Evolutionary conservation across 2,888 invertebrate species (phyloP).

Genomic region (Xiphydria camelus): DNA sequence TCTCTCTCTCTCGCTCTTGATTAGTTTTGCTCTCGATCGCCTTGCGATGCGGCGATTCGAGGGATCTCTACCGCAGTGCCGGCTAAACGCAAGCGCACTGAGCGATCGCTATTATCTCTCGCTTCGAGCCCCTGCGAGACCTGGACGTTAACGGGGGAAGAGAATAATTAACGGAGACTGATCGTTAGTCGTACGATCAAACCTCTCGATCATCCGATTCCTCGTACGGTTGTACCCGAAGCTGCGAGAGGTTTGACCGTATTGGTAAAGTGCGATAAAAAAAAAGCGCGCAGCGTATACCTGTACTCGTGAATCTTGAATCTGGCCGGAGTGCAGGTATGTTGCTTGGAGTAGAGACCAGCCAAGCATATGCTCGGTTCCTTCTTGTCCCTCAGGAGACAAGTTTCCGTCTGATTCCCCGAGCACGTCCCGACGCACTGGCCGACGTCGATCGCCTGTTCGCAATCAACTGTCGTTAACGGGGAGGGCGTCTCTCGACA

Average conservation of each 20-base stretch:
- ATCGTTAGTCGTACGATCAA: too few relatives aligned
- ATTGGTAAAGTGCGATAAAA: not conserved
- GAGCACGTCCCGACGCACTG: conserved; percentile 55
- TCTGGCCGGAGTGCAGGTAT: conserved; percentile 49
- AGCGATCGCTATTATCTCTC: conserved; percentile 53
- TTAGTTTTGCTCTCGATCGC: too few relatives aligned
- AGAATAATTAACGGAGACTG: too few relatives aligned
- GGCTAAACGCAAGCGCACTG: conserved; percentile 52
- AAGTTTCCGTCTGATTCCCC: conserved; percentile 47
- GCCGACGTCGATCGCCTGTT: conserved; percentile 57
- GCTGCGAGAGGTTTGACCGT: too few relatives aligned
- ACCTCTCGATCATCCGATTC: not conserved
- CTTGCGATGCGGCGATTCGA: too few relatives aligned
- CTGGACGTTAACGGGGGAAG: conserved; percentile 26
- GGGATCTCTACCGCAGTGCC: not conserved
- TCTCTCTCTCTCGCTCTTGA: too few relatives aligned
- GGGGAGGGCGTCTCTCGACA: too few relatives aligned
- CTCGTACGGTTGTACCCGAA: too few relatives aligned
- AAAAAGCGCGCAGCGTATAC: conserved; percentile 27
- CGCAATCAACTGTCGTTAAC: too few relatives aligned
- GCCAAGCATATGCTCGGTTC: conserved; percentile 48
- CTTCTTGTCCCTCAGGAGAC: conserved; percentile 47
- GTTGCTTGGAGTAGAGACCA: conserved; percentile 42
- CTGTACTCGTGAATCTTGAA: conserved; percentile 54
- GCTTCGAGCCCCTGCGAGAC: conserved; percentile 47